phyloP scores from a whole-genome alignment of 2,113 vertebrate genomes.

The Sisor rabdophorus region DNA sequence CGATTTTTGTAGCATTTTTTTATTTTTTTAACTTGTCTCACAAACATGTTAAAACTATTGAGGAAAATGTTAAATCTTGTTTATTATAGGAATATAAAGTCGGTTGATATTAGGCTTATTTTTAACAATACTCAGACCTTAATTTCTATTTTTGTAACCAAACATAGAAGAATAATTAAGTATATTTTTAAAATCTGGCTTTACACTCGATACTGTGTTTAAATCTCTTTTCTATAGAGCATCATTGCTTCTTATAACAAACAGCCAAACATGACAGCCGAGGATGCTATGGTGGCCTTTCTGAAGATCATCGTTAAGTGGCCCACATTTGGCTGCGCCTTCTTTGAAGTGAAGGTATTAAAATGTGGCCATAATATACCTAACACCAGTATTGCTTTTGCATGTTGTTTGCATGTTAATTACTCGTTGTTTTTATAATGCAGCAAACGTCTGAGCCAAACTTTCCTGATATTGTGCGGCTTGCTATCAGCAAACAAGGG shows the following conservation, averaged over 20 bases:
- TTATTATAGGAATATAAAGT: no score
- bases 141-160: no score
- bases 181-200: no score
- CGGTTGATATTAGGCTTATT: no score
- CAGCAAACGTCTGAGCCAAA: constrained; percentile 89
- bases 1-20: no score
- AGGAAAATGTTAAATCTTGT: no score
- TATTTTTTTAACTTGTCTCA: no score
- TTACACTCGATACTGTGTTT: not conserved
- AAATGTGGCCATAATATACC: not conserved
- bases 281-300: constrained; percentile 83
- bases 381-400: not conserved
- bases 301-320: constrained; percentile 81
- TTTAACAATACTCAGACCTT: no score
- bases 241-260: constrained; percentile 75
- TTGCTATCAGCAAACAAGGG: constrained; percentile 90
- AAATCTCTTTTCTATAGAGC: constrained; percentile 41
- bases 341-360: constrained; percentile 93
- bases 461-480: constrained; percentile 86
- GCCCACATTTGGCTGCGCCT: constrained; percentile 94
- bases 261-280: constrained; percentile 70
- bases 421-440: constrained; percentile 7
- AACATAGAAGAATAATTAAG: no score
- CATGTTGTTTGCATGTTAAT: not conserved
- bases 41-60: no score